Conservation (phyloP, 2,888 invertebrate species). For the Polydrusus cervinus region DNA sequence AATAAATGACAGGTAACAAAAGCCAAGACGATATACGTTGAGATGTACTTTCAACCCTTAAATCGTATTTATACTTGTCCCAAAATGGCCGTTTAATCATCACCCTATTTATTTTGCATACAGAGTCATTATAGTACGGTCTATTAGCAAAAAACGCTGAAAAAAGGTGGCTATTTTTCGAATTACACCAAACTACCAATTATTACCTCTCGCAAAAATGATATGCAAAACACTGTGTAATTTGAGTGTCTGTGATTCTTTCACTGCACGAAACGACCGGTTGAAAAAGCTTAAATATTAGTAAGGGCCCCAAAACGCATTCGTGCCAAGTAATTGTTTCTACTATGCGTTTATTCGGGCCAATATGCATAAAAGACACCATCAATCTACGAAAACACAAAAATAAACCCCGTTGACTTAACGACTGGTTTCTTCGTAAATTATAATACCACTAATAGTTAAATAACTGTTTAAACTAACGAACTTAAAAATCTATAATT, state of each 20-base stretch:
- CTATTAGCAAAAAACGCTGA: constrained; percentile 61
- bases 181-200: constrained; percentile 70
- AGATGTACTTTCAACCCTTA: too few relatives aligned
- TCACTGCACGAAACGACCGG: constrained; percentile 67
- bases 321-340: constrained; percentile 68
- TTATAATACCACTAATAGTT: constrained; percentile 50
- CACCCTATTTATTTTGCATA: constrained; percentile 62
- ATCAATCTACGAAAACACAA: constrained; percentile 44
- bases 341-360: constrained; percentile 64
- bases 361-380: constrained; percentile 46
- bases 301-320: constrained; percentile 68
- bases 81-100: constrained; percentile 61
- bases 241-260: constrained; percentile 70
- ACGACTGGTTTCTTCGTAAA: constrained; percentile 48
- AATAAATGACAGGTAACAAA: too few relatives aligned
- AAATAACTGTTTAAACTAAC: constrained; percentile 51
- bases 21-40: too few relatives aligned
- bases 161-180: constrained; percentile 66
- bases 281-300: constrained; percentile 67
- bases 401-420: constrained; percentile 44
- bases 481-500: constrained; percentile 50
- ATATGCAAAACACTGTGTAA: constrained; percentile 71
- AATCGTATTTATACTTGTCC: background rate
- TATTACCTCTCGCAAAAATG: constrained; percentile 70
- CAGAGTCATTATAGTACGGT: constrained; percentile 63